These are phyloP conservation scores for Cosmorhoe ocellata DNA, from an alignment of 2,888 invertebrate genomes.

Conservation along the genomic window DNA sequence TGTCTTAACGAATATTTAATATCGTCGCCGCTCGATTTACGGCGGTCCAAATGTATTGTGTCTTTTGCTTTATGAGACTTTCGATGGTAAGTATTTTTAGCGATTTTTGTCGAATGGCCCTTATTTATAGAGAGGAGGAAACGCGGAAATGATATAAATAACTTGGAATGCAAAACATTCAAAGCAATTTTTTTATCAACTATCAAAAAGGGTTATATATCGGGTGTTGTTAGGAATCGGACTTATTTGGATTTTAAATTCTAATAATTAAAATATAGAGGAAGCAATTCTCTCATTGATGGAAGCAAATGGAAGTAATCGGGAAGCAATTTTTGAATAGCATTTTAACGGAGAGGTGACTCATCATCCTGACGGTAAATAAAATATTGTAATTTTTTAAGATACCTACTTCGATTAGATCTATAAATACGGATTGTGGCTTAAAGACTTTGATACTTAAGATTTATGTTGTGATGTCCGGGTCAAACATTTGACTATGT, in stretches of 20 bases:
- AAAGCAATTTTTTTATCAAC: too few relatives aligned
- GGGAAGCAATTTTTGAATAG: too few relatives aligned
- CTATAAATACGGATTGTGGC: constrained; percentile 25
- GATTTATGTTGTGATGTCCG: constrained; percentile 26
- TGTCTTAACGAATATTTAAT: constrained; percentile 78
- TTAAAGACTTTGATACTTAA: constrained; percentile 30
- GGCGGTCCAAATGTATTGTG: constrained; percentile 53
- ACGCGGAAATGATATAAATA: constrained; percentile 1
- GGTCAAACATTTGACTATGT: constrained; percentile 1
- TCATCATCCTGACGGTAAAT: too few relatives aligned
- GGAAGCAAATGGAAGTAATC: too few relatives aligned
- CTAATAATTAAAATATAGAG: too few relatives aligned
- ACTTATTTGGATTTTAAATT: too few relatives aligned
- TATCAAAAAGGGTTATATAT: not conserved
- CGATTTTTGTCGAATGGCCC: constrained; percentile 21
- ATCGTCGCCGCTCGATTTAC: constrained; percentile 62
- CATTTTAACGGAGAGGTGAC: not conserved
- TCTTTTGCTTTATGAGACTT: constrained; percentile 46
- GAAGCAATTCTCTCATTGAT: too few relatives aligned
- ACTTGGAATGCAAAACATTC: not conserved
- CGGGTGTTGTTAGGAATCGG: too few relatives aligned
- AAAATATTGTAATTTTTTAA: too few relatives aligned
- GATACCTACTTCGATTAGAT: too few relatives aligned
- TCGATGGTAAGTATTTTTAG: constrained; percentile 28
- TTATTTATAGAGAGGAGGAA: constrained; percentile 27